Conservation (phyloP, 2,797 vertebrate species). For the Emydoidea blandingii region DNA sequence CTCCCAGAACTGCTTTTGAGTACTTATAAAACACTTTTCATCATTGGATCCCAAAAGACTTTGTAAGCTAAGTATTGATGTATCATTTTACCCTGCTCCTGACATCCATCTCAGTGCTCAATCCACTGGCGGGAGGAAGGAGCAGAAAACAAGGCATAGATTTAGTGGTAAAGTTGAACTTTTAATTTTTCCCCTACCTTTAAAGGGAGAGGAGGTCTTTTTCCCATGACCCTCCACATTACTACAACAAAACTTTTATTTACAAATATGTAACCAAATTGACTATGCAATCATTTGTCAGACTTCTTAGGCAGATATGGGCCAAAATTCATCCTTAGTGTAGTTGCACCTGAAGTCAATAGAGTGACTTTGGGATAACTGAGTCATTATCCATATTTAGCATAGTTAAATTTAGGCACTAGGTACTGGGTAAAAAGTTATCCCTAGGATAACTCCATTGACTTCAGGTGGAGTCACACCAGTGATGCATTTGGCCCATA, state of each 20-base stretch:
- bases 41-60: background rate
- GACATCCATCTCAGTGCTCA: background rate
- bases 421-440: background rate
- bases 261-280: background rate
- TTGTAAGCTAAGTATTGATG: background rate
- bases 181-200: background rate
- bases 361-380: background rate
- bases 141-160: background rate
- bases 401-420: background rate
- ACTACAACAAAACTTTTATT: background rate
- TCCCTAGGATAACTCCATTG: background rate
- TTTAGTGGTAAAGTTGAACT: background rate
- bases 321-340: background rate
- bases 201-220: background rate
- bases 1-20: background rate
- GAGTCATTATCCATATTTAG: background rate
- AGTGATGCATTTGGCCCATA: background rate
- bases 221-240: background rate
- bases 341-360: background rate
- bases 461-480: background rate
- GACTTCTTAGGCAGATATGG: background rate
- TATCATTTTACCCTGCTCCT: background rate
- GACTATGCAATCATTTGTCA: background rate
- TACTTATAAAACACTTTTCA: background rate
- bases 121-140: background rate